Percentiles rank a stretch among this genome's conserved stretches.
These are phyloP conservation scores for Melanerpes aurifrons DNA, from an alignment of 2,113 vertebrate genomes.

Conservation along the genomic window DNA sequence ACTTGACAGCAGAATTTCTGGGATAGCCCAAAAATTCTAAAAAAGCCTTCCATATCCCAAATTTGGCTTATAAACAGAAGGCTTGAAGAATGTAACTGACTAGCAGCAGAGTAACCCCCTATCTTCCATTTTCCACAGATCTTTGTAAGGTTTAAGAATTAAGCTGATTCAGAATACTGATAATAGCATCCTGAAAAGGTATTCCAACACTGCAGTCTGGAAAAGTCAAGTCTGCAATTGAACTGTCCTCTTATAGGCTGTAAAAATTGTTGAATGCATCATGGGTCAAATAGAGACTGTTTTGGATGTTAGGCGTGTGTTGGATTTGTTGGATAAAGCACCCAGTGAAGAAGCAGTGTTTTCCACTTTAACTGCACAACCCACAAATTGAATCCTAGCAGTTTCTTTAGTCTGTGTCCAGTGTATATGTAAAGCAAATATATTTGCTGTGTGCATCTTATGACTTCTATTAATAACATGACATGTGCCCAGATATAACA, in stretches of 20 bases:
- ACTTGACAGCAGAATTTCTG: not conserved
- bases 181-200: not conserved
- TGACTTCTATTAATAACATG: not conserved
- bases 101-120: not conserved
- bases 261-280: not conserved
- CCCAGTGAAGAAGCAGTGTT: not conserved
- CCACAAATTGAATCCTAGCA: not conserved
- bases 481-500: not conserved
- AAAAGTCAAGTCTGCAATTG: not conserved
- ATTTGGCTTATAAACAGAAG: not conserved
- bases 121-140: not conserved
- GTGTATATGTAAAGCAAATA: not conserved
- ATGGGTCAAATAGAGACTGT: not conserved
- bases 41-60: not conserved
- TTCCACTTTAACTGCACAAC: not conserved
- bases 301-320: not conserved
- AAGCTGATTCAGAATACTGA: not conserved
- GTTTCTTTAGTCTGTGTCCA: not conserved
- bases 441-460: not conserved
- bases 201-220: not conserved
- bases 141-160: not conserved
- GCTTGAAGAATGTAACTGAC: not conserved
- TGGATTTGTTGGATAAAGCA: not conserved
- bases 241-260: not conserved
- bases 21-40: not conserved